These are phyloP conservation scores for Cephalopachus bancanus DNA, from an alignment of 2,797 vertebrate species.

Conservation along the genomic window DNA sequence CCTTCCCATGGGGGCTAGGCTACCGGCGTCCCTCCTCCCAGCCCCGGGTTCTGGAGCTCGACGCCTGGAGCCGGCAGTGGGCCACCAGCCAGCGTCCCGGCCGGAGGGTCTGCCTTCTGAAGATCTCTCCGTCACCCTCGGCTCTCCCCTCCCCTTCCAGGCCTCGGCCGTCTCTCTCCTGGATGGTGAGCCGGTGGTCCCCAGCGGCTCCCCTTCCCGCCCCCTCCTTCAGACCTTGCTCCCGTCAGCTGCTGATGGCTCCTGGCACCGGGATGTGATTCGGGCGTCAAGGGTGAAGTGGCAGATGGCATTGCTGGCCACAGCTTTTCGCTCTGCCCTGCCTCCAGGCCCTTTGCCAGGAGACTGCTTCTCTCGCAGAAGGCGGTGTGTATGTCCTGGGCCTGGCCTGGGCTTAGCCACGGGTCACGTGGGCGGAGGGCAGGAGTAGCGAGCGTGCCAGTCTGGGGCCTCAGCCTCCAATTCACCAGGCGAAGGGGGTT, in stretches of 20 bases:
- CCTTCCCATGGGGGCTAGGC: background rate
- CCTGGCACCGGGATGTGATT: background rate
- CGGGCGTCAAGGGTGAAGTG: background rate
- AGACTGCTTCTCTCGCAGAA: fast-evolving
- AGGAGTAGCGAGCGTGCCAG: fast-evolving
- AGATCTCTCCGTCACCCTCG: too few relatives aligned
- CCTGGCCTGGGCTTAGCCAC: background rate
- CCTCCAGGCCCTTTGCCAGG: background rate
- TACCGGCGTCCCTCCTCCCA: too few relatives aligned
- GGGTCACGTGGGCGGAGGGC: fast-evolving
- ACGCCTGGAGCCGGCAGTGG: background rate
- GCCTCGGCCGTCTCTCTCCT: fast-evolving
- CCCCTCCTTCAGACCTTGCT: background rate
- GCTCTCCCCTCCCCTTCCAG: fast-evolving
- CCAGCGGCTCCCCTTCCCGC: fast-evolving
- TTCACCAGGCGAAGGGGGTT: background rate
- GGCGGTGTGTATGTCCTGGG: fast-evolving
- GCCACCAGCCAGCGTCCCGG: background rate
- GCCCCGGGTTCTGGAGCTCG: background rate
- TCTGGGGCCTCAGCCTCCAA: fast-evolving
- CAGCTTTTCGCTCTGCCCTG: background rate
- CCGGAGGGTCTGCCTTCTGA: background rate
- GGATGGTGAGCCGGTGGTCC: too few relatives aligned
- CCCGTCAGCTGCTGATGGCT: background rate
- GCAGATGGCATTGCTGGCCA: background rate